phyloP scores from a whole-genome alignment of 2,113 vertebrate genomes.

The Cyanoderma ruficeps region DNA sequence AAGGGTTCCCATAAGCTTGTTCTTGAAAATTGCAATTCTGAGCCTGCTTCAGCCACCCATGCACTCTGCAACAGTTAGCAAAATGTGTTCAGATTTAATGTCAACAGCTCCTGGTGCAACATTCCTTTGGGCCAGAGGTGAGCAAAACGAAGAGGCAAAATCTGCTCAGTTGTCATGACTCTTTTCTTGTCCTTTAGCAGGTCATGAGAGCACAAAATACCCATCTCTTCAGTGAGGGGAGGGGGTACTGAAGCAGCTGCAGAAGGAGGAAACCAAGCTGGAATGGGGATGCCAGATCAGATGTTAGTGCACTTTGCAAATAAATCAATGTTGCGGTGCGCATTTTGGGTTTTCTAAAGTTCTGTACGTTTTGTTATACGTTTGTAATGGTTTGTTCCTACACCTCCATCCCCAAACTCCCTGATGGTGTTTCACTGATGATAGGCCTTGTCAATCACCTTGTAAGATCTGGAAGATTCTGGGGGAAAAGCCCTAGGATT shows the following conservation, averaged over 20 bases:
- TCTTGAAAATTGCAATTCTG: neutral
- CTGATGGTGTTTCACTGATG: too few species aligned
- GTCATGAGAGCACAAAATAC: conserved; percentile 26
- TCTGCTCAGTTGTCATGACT: neutral
- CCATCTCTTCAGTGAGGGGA: neutral
- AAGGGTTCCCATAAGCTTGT: neutral
- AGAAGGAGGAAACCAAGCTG: neutral
- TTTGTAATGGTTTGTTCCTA: too few species aligned
- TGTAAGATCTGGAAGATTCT: too few species aligned
- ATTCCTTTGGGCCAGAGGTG: neutral
- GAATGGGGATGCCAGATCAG: neutral
- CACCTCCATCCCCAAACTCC: too few species aligned
- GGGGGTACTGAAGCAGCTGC: neutral
- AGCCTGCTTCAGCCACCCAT: neutral
- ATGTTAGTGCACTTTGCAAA: neutral
- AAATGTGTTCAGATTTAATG: neutral
- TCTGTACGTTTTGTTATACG: too few species aligned
- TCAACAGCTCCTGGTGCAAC: neutral
- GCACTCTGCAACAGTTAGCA: neutral
- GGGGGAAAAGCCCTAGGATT: too few species aligned
- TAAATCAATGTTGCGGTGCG: neutral
- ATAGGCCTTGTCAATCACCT: too few species aligned
- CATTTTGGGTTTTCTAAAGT: too few species aligned
- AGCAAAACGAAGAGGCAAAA: neutral
- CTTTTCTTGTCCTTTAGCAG: neutral